phyloP scores from a whole-genome alignment of 2,797 vertebrate genomes.

The Acridotheres tristis region DNA sequence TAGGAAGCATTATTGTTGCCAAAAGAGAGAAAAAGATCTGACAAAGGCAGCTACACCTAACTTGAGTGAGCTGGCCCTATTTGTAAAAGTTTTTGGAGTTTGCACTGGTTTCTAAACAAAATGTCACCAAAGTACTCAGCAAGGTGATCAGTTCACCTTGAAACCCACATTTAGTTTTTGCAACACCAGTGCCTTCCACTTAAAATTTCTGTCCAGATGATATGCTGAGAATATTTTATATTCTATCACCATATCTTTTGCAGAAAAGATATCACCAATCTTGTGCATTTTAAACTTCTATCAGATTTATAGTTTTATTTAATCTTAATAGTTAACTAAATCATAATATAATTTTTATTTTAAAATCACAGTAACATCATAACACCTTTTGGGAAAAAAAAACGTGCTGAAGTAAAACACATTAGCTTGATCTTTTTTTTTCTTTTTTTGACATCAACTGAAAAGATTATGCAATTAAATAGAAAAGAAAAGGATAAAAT shows the following conservation, averaged over 20 bases:
- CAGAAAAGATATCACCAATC: constrained; percentile 2
- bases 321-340: constrained; percentile 56
- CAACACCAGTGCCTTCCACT: not conserved
- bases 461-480: constrained; percentile 55
- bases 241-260: not conserved
- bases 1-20: not conserved
- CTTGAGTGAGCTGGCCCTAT: not conserved
- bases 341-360: constrained; percentile 28
- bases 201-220: not conserved
- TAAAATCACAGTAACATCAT: constrained; percentile 49
- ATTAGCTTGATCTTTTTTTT: not conserved
- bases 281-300: constrained; percentile 29
- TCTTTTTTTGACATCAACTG: constrained; percentile 3
- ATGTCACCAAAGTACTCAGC: not conserved
- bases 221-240: not conserved
- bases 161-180: not conserved
- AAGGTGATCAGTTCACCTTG: not conserved
- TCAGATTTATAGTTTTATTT: constrained; percentile 34
- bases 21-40: not conserved
- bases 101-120: not conserved
- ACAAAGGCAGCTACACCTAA: not conserved
- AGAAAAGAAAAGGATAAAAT: not conserved
- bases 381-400: constrained; percentile 41
- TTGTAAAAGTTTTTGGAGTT: not conserved
- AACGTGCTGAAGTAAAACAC: constrained; percentile 26